Conservation (phyloP, 2,888 invertebrate species). For the Thymelicus sylvestris region DNA sequence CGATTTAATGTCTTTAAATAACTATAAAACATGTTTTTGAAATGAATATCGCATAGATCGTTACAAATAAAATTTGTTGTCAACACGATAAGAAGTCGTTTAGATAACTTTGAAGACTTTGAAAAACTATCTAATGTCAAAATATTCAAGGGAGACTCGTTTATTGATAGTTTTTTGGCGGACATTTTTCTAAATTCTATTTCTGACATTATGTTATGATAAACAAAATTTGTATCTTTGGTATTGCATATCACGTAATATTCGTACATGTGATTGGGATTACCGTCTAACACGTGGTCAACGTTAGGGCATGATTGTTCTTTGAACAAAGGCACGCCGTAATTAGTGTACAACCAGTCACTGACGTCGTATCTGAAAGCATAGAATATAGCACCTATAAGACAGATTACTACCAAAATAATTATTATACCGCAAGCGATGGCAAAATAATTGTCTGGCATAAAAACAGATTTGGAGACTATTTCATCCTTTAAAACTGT, state of each 20-base stretch:
- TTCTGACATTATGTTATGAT: conserved; percentile 88
- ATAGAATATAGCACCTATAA: conserved; percentile 89
- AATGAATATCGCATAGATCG: conserved; percentile 78
- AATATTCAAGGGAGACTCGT: conserved; percentile 87
- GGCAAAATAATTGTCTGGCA: conserved; percentile 90
- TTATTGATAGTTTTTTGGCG: conserved; percentile 89
- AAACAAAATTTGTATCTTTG: conserved; percentile 90
- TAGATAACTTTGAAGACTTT: conserved; percentile 78
- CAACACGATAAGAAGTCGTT: conserved; percentile 84
- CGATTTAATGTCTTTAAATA: conserved; percentile 78
- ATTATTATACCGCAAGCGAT: conserved; percentile 89
- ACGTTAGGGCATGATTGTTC: conserved; percentile 87
- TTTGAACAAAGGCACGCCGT: conserved; percentile 91
- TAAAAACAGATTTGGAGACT: conserved; percentile 85
- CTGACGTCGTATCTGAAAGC: conserved; percentile 91
- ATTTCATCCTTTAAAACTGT: conserved; percentile 78
- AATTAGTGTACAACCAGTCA: conserved; percentile 91
- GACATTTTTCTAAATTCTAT: conserved; percentile 89
- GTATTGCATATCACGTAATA: conserved; percentile 95
- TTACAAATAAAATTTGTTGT: conserved; percentile 83
- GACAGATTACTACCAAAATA: conserved; percentile 87
- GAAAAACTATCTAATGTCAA: conserved; percentile 80
- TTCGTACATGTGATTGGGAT: conserved; percentile 91
- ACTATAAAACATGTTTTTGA: conserved; percentile 80
- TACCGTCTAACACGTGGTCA: conserved; percentile 87